A percentile compares a stretch with the other conserved stretches of the same genome.
These are phyloP conservation scores for Rhyacichthys aspro DNA, from an alignment of 2,797 vertebrate genomes.

Conservation along the genomic window DNA sequence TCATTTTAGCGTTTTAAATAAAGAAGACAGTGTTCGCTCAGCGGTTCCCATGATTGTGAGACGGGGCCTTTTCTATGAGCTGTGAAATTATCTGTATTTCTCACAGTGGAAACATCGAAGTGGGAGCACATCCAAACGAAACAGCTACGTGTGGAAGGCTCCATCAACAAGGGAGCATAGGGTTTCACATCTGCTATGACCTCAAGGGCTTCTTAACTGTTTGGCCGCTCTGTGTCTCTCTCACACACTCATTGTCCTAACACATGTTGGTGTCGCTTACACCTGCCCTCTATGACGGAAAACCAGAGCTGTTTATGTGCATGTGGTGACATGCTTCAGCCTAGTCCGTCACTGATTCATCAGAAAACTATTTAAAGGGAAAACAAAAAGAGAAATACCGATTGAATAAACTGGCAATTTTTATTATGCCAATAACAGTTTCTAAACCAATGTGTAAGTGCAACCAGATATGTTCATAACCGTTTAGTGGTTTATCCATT, in stretches of 20 bases:
- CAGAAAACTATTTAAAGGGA: no score
- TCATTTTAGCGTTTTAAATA: slow-evolving; percentile 50
- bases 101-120: slow-evolving; percentile 58
- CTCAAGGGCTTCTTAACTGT: slow-evolving; percentile 64
- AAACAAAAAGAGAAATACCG: no score
- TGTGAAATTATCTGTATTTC: slow-evolving; percentile 68
- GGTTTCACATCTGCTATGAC: slow-evolving; percentile 69
- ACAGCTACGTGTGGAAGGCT: slow-evolving; percentile 56
- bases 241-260: slow-evolving; percentile 38
- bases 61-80: slow-evolving; percentile 53
- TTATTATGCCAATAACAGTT: no score
- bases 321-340: not conserved
- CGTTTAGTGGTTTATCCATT: not conserved
- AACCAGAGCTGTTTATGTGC: slow-evolving; percentile 31
- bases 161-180: slow-evolving; percentile 53
- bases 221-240: slow-evolving; percentile 23
- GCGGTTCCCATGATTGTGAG: slow-evolving; percentile 60
- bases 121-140: slow-evolving; percentile 65
- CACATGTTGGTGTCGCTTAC: slow-evolving; percentile 61
- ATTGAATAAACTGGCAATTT: no score
- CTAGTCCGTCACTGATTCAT: no score
- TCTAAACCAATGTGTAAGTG: no score
- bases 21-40: slow-evolving; percentile 52
- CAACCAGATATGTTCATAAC: no score
- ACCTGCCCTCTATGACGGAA: slow-evolving; percentile 56